Evolutionary conservation across 2,888 invertebrate genomes (phyloP).

Genomic region (Epirrhoe alternata): DNA sequence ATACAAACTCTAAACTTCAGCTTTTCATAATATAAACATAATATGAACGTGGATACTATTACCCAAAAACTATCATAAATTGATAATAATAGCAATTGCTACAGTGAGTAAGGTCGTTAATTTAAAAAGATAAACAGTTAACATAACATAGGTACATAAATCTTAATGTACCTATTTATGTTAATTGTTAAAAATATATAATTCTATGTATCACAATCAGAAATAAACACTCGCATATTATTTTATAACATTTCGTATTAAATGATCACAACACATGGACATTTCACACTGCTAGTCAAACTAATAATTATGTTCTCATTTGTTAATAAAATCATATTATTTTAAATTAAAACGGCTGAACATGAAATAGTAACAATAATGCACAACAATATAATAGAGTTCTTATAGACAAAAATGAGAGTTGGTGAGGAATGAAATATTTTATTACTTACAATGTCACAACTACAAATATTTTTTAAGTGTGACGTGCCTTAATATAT

Average conservation of each 20-base stretch:
- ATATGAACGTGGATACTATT: no score
- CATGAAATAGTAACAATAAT: conserved; percentile 29
- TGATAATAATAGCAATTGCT: no score
- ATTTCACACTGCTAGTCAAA: conserved; percentile 39
- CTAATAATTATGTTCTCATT: conserved; percentile 37
- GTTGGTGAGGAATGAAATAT: conserved; percentile 54
- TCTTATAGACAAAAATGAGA: conserved; percentile 36
- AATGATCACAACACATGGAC: conserved; percentile 40
- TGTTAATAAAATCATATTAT: conserved; percentile 29
- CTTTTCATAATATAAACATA: neutral
- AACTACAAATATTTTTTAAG: conserved; percentile 47
- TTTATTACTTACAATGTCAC: conserved; percentile 63
- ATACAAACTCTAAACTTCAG: neutral
- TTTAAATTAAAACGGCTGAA: conserved; percentile 28
- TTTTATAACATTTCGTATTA: conserved; percentile 24
- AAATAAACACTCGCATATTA: conserved; percentile 34
- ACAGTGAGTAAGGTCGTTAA: no score
- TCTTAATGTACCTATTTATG: no score
- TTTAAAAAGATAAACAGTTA: conserved; percentile 10
- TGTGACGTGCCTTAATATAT: conserved; percentile 55
- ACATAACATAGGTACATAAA: conserved; percentile 43
- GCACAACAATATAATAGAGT: conserved; percentile 22
- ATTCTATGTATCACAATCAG: conserved; percentile 33
- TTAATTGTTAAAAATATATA: conserved; percentile 29
- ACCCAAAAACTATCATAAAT: no score